Percentiles rank a stretch among this genome's conserved stretches.
Evolutionary conservation across 2,797 vertebrate genomes (phyloP).

Genomic region (Sciurus carolinensis): DNA sequence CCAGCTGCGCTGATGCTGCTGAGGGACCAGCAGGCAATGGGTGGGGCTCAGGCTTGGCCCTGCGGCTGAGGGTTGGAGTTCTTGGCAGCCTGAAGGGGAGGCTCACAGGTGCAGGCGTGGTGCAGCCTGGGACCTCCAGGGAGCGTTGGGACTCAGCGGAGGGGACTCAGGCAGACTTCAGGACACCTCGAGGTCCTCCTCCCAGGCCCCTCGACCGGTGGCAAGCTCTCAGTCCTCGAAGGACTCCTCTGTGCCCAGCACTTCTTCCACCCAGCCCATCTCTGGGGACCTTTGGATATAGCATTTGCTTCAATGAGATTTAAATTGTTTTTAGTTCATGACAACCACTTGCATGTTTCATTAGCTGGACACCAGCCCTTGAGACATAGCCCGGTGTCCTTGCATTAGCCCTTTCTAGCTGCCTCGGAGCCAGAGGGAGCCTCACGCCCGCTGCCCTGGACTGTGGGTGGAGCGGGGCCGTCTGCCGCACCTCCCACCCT

Average conservation of each 20-base stretch:
- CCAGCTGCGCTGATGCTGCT: background rate
- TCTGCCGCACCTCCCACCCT: background rate
- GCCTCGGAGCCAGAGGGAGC: constrained; percentile 55
- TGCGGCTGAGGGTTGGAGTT: too few species aligned
- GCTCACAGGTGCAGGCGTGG: background rate
- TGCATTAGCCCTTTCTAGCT: constrained; percentile 39
- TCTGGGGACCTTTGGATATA: background rate
- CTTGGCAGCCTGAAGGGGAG: background rate
- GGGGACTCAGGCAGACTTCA: too few species aligned
- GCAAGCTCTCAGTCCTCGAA: background rate
- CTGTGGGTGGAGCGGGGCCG: too few species aligned
- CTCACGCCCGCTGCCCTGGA: background rate
- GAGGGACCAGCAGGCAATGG: background rate
- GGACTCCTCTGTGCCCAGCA: background rate
- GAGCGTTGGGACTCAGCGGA: background rate
- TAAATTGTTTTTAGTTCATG: background rate
- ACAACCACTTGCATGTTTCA: background rate
- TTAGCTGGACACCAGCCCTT: constrained; percentile 48
- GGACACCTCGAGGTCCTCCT: too few species aligned
- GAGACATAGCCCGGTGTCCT: constrained; percentile 71
- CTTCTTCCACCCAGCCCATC: background rate
- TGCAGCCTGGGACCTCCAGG: background rate
- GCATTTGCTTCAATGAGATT: background rate
- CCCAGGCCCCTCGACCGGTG: too few species aligned
- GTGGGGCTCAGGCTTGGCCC: too few species aligned